Conservation (phyloP, 2,888 invertebrate species). For the Drosophila borealis region DNA sequence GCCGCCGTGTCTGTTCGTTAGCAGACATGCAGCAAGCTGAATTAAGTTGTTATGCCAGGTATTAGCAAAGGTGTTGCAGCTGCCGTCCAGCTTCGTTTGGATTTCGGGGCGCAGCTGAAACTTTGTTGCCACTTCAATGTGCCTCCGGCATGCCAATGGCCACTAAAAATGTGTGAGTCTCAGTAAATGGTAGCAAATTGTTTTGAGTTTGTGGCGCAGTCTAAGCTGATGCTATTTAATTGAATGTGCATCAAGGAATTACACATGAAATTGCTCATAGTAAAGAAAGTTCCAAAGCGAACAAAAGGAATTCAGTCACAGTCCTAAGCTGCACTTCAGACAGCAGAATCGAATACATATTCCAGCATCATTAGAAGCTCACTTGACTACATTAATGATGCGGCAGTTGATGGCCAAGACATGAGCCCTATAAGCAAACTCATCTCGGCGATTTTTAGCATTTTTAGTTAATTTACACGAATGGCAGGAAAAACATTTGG, state of each 20-base stretch:
- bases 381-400: conserved; percentile 59
- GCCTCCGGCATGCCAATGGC: conserved; percentile 49
- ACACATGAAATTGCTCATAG: neutral
- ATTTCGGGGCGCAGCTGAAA: conserved; percentile 46
- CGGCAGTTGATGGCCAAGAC: conserved; percentile 58
- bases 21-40: conserved; percentile 57
- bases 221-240: conserved; percentile 12
- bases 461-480: conserved; percentile 84
- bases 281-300: neutral
- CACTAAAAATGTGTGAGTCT: conserved; percentile 25
- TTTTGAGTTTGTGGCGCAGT: neutral
- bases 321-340: conserved; percentile 16
- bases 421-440: conserved; percentile 77
- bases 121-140: conserved; percentile 19
- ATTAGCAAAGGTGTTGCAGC: conserved; percentile 75
- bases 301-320: conserved; percentile 2
- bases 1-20: conserved; percentile 55
- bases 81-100: conserved; percentile 34
- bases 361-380: conserved; percentile 51
- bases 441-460: conserved; percentile 81
- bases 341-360: conserved; percentile 17
- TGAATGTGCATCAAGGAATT: conserved; percentile 24
- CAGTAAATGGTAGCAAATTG: conserved; percentile 34
- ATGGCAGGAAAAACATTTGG: conserved; percentile 75
- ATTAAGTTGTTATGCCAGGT: conserved; percentile 77